Conservation (phyloP, 1,140 invertebrate genomes). For the Drosophila baimaii region DNA sequence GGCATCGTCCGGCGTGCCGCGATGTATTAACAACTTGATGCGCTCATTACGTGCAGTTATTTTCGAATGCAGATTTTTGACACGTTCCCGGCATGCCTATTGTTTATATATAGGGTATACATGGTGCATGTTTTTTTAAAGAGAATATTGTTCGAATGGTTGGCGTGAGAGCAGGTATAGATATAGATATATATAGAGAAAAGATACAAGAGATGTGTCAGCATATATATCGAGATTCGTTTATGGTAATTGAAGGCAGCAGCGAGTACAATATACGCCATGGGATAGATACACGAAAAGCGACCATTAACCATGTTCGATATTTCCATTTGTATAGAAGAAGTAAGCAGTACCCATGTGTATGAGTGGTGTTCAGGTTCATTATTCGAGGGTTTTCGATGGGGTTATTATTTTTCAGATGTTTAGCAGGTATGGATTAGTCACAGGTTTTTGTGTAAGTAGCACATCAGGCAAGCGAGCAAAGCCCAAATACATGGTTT, state of each 20-base stretch:
- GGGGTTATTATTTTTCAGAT: conserved; percentile 23
- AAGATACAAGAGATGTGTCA: conserved; percentile 64
- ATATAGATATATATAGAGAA: conserved; percentile 66
- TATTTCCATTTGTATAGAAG: conserved; percentile 53
- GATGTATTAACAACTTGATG: conserved; percentile 93
- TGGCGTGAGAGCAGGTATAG: conserved; percentile 59
- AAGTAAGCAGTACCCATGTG: conserved; percentile 80
- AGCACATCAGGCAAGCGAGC: conserved; percentile 78
- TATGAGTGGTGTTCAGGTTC: conserved; percentile 36
- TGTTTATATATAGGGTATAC: conserved; percentile 43
- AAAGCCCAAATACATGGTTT: conserved; percentile 65
- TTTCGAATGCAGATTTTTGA: conserved; percentile 94
- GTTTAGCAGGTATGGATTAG: conserved; percentile 30
- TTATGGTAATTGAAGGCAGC: conserved; percentile 50
- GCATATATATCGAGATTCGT: conserved; percentile 56
- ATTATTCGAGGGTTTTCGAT: conserved; percentile 40
- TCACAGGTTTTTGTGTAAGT: conserved; percentile 53
- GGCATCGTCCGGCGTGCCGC: conserved; percentile 90
- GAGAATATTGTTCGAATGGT: conserved; percentile 55
- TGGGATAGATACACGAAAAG: conserved; percentile 56
- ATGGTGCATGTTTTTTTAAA: conserved; percentile 59
- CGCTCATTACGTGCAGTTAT: conserved; percentile 93
- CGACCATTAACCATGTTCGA: conserved; percentile 70
- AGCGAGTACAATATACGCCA: conserved; percentile 67
- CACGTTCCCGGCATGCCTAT: conserved; percentile 93